phyloP scores from a whole-genome alignment of 53 echinoderm and acorn worm species.

The Crossaster papposus region DNA sequence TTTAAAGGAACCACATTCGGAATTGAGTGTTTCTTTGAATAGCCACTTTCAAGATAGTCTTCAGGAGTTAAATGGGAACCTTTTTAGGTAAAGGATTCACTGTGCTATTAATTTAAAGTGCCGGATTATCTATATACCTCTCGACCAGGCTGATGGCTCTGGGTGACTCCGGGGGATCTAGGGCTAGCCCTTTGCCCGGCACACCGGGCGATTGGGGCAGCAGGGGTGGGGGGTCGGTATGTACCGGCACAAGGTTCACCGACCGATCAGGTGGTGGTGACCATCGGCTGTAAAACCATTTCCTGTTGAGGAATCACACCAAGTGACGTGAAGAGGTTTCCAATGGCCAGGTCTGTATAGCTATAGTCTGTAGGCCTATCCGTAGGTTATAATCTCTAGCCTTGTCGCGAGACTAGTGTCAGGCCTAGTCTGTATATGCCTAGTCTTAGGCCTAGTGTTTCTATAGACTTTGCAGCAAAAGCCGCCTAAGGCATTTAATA shows the following conservation, averaged over 20 bases:
- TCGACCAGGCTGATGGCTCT: background rate
- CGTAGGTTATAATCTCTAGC: too few species aligned
- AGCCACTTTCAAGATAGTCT: too few species aligned
- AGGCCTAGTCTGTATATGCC: too few species aligned
- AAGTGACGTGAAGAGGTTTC: too few species aligned
- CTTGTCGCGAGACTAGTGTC: too few species aligned
- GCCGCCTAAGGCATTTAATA: too few species aligned
- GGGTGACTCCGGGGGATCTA: background rate
- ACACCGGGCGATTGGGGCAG: background rate
- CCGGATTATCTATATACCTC: too few species aligned
- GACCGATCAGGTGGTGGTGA: constrained; percentile 1
- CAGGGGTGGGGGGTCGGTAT: background rate
- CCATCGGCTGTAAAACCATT: constrained; percentile 11
- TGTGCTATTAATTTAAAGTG: background rate
- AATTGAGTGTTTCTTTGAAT: background rate
- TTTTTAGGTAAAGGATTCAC: background rate
- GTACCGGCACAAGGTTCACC: background rate
- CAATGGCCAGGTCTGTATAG: too few species aligned
- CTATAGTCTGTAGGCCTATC: too few species aligned
- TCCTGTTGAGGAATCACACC: background rate
- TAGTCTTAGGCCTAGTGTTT: too few species aligned
- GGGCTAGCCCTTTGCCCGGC: background rate
- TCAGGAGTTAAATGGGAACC: background rate
- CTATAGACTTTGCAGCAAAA: too few species aligned
- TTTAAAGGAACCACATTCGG: background rate